phyloP scores from a whole-genome alignment of 1,140 invertebrate genomes.

The Leptinotarsa defecta region DNA sequence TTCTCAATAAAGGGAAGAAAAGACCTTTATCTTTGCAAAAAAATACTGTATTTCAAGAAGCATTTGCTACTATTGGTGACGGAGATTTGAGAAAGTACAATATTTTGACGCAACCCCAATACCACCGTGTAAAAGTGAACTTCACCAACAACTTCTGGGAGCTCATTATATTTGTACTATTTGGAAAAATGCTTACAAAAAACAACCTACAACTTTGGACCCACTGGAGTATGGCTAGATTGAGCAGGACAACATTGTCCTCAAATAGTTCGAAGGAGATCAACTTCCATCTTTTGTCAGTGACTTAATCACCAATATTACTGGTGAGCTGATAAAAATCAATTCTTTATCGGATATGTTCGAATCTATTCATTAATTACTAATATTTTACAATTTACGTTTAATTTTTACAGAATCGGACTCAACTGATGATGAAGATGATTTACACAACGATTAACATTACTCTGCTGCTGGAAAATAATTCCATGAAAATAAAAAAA shows the following conservation, averaged over 20 bases:
- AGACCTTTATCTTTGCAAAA: conserved; percentile 12
- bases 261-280: conserved; percentile 25
- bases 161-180: conserved; percentile 39
- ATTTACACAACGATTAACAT: too few relatives aligned
- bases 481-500: too few relatives aligned
- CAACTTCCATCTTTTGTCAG: conserved; percentile 38
- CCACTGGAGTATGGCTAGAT: conserved; percentile 43
- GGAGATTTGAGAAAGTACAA: conserved; percentile 28
- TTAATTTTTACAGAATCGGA: too few relatives aligned
- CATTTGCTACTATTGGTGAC: neutral
- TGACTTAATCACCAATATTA: conserved; percentile 24
- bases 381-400: too few relatives aligned
- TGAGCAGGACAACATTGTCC: conserved; percentile 34
- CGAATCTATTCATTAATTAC: too few relatives aligned
- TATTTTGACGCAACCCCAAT: conserved; percentile 41
- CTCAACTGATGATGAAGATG: too few relatives aligned
- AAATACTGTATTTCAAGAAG: conserved; percentile 29
- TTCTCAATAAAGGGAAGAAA: conserved; percentile 27
- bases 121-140: conserved; percentile 39
- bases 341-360: conserved; percentile 7
- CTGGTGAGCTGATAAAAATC: conserved; percentile 30
- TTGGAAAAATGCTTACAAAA: conserved; percentile 38
- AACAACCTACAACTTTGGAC: conserved; percentile 33
- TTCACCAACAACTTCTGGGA: too few relatives aligned
- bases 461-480: too few relatives aligned